Evolutionary conservation across 2,888 invertebrate species (phyloP), one percentile per base, ranked within the genome.

Genomic region (Matsumyia berberina): DNA sequence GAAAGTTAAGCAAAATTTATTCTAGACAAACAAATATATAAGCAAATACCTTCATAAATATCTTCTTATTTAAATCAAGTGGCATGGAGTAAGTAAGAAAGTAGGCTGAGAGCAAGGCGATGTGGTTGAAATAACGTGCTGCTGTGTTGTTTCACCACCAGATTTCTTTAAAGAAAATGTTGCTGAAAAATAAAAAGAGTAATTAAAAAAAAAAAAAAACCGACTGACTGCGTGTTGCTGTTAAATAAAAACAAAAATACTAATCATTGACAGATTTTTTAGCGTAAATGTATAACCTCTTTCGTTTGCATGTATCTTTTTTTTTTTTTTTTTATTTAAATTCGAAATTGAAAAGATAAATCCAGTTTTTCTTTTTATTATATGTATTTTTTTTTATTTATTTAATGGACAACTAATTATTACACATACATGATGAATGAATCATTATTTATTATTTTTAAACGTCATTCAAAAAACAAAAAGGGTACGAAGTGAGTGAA

Each of bases 151-250:
- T 49, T 39, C 33, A 0, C 44, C 64, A 39, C 51, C 29, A 1
- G 35, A 31, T 42, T 12, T 6, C 5, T 33, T 12, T 31, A 2
- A 33, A 15, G 33, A 33, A 19, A 19, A 31, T 62, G 60, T 74
- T 80, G 80, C 46, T 74, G 74, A 80, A 11, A 53, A 49, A 24
- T 33, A 12, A 66, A 58, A 8, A 49, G 15, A 60, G 15, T 60
- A 73, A 49, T 33, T 55, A 31, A 35, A 33, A 57, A 55, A 62
- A 35, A 35, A 33, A 73, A 39, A 39, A 44, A 53, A 67, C 67
- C 58, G 83, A 83, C 83, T 83, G 83, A 83, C 83, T 83, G 78
- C 78, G 69, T 73, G 78, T 44, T 83, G 78, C 73, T 83, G 83
- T 83, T 78, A 72, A 83, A 83, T 15, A 67, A 60, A 60, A 77